Evolutionary conservation across 2,113 vertebrate genomes (phyloP).

Genomic region (Callopanchax toddi): DNA sequence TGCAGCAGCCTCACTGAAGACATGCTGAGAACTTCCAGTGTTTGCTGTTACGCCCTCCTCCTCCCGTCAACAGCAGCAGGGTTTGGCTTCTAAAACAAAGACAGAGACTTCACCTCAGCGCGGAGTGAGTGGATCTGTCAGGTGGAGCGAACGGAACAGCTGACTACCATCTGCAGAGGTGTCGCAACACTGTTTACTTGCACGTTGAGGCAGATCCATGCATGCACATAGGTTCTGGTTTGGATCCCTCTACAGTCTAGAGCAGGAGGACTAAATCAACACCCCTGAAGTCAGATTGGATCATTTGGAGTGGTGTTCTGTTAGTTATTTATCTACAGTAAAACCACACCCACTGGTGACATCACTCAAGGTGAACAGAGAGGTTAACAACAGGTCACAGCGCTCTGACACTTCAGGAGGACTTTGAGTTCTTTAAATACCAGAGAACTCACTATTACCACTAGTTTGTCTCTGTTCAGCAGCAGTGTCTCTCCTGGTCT

Average conservation of each 20-base stretch:
- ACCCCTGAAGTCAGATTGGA: too few relatives aligned
- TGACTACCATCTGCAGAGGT: constrained; percentile 17
- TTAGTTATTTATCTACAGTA: too few relatives aligned
- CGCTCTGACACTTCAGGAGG: too few relatives aligned
- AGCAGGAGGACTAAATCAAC: too few relatives aligned
- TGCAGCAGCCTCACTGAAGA: constrained; percentile 28
- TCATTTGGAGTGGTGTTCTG: too few relatives aligned
- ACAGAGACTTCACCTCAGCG: not conserved
- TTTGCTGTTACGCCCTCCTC: not conserved
- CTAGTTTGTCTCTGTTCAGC: too few relatives aligned
- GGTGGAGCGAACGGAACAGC: not conserved
- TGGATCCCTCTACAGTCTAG: constrained; percentile 7
- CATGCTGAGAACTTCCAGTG: constrained; percentile 4
- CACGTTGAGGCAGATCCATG: constrained; percentile 37
- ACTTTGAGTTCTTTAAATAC: too few relatives aligned
- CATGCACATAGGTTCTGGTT: constrained; percentile 28
- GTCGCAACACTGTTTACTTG: constrained; percentile 8
- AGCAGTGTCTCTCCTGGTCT: too few relatives aligned
- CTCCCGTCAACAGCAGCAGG: constrained; percentile 11
- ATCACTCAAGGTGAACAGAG: too few relatives aligned
- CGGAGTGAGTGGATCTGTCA: not conserved
- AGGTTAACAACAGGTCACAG: too few relatives aligned
- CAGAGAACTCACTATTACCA: too few relatives aligned
- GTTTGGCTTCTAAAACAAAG: constrained; percentile 20
- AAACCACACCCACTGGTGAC: too few relatives aligned